These are phyloP conservation scores for Aleiodes sp. DNA, from an alignment of 1,140 invertebrate species.

Conservation along the genomic window DNA sequence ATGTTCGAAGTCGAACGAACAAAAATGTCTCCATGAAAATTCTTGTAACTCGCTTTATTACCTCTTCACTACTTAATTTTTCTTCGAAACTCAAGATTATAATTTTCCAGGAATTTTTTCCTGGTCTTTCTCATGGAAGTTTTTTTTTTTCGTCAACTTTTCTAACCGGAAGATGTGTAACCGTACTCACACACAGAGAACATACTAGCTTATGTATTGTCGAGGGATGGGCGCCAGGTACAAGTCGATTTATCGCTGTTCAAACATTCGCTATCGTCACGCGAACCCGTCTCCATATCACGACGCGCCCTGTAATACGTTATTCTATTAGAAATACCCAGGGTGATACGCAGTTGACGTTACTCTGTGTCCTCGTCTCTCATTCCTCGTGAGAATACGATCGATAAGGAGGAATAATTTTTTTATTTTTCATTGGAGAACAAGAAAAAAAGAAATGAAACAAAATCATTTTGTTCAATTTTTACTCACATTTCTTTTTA, in stretches of 20 bases:
- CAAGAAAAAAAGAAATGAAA: too few relatives aligned
- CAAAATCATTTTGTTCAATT: too few relatives aligned
- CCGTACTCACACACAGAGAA: background rate
- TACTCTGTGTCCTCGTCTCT: background rate
- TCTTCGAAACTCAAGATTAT: too few relatives aligned
- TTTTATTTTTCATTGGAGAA: too few relatives aligned
- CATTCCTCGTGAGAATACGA: background rate
- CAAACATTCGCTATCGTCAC: conserved; percentile 42
- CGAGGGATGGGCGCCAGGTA: conserved; percentile 41
- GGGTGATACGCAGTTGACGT: conserved; percentile 5
- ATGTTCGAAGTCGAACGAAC: background rate
- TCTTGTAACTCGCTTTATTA: too few relatives aligned
- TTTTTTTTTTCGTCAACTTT: too few relatives aligned
- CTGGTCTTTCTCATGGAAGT: too few relatives aligned
- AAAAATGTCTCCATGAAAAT: too few relatives aligned
- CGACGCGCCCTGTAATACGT: conserved; percentile 23
- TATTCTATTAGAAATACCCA: conserved; percentile 34
- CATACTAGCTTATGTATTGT: background rate
- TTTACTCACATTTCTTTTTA: too few relatives aligned
- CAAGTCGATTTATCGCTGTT: conserved; percentile 43
- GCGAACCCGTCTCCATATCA: conserved; percentile 40
- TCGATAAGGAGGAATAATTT: too few relatives aligned
- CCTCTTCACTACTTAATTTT: too few relatives aligned
- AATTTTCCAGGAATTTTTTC: too few relatives aligned
- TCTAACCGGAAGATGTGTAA: background rate